Conservation (phyloP, 1,140 invertebrate species). For the Penaeus vannamei region DNA sequence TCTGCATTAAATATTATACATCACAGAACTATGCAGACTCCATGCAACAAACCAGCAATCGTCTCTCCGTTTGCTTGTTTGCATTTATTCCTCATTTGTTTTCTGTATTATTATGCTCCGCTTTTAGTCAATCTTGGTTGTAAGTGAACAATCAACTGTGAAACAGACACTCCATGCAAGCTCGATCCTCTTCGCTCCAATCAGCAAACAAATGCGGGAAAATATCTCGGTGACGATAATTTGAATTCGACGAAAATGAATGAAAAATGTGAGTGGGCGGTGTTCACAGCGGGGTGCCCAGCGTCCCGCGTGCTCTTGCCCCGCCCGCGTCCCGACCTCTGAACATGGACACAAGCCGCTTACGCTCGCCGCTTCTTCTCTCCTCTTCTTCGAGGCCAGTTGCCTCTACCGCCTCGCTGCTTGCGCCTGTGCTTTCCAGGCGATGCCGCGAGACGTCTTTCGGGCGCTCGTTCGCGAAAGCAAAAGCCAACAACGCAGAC, state of each 20-base stretch:
- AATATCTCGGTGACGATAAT: conserved; percentile 24
- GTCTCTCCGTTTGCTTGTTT: conserved; percentile 46
- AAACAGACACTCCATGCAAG: neutral
- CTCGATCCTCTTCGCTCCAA: conserved; percentile 13
- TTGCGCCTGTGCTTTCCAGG: no score
- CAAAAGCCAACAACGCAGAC: no score
- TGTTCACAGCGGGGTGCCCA: conserved; percentile 16
- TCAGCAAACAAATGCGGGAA: conserved; percentile 31
- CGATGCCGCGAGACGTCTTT: no score
- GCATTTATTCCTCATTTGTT: conserved; percentile 39
- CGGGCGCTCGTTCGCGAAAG: no score
- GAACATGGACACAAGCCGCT: no score
- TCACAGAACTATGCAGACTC: conserved; percentile 34
- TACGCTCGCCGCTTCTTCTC: no score
- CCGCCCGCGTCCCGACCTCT: conserved; percentile 25
- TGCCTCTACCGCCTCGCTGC: no score
- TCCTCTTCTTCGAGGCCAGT: no score
- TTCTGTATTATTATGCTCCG: conserved; percentile 50
- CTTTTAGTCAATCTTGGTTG: conserved; percentile 41
- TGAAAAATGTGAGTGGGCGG: conserved; percentile 18
- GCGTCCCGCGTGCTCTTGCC: conserved; percentile 35
- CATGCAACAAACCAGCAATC: conserved; percentile 35
- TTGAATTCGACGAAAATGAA: conserved; percentile 31
- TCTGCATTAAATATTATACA: conserved; percentile 39
- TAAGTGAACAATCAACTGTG: conserved; percentile 41